These are phyloP conservation scores for Matsumyia berberina DNA, from an alignment of 2,888 invertebrate genomes.

Conservation along the genomic window DNA sequence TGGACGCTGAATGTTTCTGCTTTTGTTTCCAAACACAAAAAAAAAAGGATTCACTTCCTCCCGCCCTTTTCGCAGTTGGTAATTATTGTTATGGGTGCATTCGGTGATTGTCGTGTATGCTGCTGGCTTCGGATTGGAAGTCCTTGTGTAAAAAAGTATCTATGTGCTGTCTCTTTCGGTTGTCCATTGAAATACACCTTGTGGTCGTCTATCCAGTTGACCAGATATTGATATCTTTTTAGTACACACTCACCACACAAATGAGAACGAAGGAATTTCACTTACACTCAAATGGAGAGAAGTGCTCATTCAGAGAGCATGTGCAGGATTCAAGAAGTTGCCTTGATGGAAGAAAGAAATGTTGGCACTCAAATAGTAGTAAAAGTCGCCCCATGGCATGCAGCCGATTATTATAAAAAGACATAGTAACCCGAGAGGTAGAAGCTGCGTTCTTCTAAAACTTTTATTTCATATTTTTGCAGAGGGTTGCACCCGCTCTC, in stretches of 20 bases:
- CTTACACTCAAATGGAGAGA: constrained; percentile 11
- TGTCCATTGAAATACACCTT: constrained; percentile 30
- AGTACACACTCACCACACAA: not conserved
- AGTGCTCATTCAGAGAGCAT: not conserved
- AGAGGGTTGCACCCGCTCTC: too few species aligned
- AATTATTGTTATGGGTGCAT: constrained; percentile 69
- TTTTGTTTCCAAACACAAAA: constrained; percentile 19
- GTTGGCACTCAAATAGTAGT: not conserved
- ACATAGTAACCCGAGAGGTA: too few species aligned
- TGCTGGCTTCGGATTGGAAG: constrained; percentile 43
- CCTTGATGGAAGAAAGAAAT: not conserved
- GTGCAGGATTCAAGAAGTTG: not conserved
- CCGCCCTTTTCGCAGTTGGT: constrained; percentile 60
- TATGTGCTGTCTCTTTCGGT: constrained; percentile 41
- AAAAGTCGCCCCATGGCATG: too few species aligned
- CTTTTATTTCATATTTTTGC: too few species aligned
- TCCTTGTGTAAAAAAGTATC: constrained; percentile 46
- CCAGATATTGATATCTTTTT: constrained; percentile 24
- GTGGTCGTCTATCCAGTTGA: constrained; percentile 27
- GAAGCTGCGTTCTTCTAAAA: too few species aligned
- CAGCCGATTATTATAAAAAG: too few species aligned
- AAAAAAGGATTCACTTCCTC: constrained; percentile 55
- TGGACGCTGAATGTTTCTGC: constrained; percentile 66
- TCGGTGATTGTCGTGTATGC: constrained; percentile 65
- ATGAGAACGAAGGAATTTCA: constrained; percentile 14